Base-by-base conservation (phyloP, 2,888 invertebrate genomes). In the Leptura quadrifasciata region DNA sequence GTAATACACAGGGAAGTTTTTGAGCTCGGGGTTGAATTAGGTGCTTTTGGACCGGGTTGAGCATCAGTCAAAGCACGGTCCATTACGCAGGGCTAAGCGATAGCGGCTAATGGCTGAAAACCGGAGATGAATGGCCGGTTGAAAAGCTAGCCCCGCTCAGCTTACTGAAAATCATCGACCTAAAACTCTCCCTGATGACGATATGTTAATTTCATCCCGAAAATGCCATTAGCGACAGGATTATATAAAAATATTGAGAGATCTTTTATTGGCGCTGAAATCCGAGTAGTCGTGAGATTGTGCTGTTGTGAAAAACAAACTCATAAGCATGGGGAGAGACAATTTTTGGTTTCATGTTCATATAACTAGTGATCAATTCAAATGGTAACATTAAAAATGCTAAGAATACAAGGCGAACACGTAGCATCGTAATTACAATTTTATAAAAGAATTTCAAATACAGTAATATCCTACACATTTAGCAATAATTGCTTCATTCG, bases 71-170 rank as follows among this genome's bases (percentile, higher is more conserved):
- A 75, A 80, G 76, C 76, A 86, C 86, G 87, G 86, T 85, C 87
- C 86, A 87, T 87, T 87, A 87, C 86, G 85, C 86, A 81, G 82
- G 86, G 85, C 86, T 88, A 88, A 89, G 86, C 88, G 87, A 87
- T 87, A 88, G 87, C 87, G 88, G 88, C 87, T 89, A 88, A 88
- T 88, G 88, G 89, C 87, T 86, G 87, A 86, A 86, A 86, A 86
- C 86, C 87, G 86, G 88, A 89, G 88, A 88, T 89, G 88, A 88
- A 89, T 89, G 88, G 87, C 76, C 79, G 78, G 79, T 74, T 78
- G 79, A 76, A 79, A 80, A 76, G 80, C 79, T 72, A 84, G 85
- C 82, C 84, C 85, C 85, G 69, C 69, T 58, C 69, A 18, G 69
- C 69, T 69, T 69, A 69, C 77, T 75, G 76, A 75, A 80, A 80